Base-by-base conservation (phyloP, 2,113 vertebrate species). In the Argyrosomus japonicus region DNA sequence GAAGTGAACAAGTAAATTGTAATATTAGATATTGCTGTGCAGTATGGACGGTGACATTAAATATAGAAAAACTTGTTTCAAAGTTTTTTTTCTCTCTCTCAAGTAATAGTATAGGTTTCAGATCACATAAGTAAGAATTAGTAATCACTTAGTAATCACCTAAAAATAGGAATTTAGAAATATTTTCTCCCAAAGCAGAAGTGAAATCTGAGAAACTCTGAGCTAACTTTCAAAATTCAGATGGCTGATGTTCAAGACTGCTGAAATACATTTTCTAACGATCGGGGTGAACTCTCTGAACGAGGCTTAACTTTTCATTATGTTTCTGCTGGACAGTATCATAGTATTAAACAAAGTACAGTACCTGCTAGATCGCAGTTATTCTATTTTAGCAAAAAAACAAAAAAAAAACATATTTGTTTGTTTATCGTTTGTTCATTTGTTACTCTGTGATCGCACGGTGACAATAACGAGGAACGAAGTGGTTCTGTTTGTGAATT, bases 311-410 rank as follows among this genome's bases (percentile, higher is more conserved):
- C 93, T 90, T 95, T 95, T 93, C 75, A 73, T 92, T 73, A 87
- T 89, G 82, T 94, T 96, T 97, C 97, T 99, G 98, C 98, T 99
- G 98, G 97, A 97, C 97, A 97, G 97, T 97, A 96, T 97, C 96
- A 96, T 96, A 96, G 94, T 96, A 95, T 96, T 96, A 95, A 95
- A 94, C 94, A 94, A 91, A 89, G 78, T 87, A 87, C 95, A 95
- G 93, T 95, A 96, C 96, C 97, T 97, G 97, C 97, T 97, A 96
- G 96, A 97, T 94, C 85, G 96, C 97, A 97, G 97, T 96, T 97
- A 96, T 96, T 40, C 85, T 93, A 90, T 94, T 92, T 81, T 88
- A 92, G 93, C 85, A 14, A 89, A 90, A 40, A 40, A 40, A 29
- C 29, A 36, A 36, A 36, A 8, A 40, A 40, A 40, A 40, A 86